phyloP scores from a whole-genome alignment of 1,140 invertebrate genomes.

The Orius insidiosus region DNA sequence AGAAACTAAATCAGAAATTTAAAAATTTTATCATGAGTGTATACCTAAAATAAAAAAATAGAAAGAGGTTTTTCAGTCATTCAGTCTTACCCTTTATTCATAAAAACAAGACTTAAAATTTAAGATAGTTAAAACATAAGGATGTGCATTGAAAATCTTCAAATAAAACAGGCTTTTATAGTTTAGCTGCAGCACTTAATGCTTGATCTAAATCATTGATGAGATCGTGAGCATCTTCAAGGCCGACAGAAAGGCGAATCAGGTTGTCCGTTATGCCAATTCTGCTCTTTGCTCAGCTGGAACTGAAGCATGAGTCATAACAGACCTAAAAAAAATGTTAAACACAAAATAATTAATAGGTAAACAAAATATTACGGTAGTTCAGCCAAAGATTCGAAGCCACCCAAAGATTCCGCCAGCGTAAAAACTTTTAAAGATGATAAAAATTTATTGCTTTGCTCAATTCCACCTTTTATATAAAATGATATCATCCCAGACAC shows the following conservation, averaged over 20 bases:
- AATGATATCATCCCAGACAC: slow-evolving; percentile 88
- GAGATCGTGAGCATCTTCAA: slow-evolving; percentile 76
- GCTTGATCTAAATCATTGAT: slow-evolving; percentile 78
- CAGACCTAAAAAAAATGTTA: slow-evolving; percentile 29
- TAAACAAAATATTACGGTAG: slow-evolving; percentile 73
- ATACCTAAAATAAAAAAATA: no score
- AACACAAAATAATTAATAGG: not conserved
- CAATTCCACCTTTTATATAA: slow-evolving; percentile 63
- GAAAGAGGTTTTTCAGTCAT: no score
- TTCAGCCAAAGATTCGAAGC: slow-evolving; percentile 82
- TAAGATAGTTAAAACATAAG: no score
- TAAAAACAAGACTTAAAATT: no score
- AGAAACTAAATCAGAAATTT: no score
- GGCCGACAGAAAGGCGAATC: slow-evolving; percentile 77
- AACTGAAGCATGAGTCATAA: slow-evolving; percentile 71
- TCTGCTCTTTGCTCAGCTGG: slow-evolving; percentile 46
- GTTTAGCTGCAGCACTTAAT: slow-evolving; percentile 26
- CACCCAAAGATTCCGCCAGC: slow-evolving; percentile 90
- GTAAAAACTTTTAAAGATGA: slow-evolving; percentile 62
- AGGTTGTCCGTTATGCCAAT: slow-evolving; percentile 72
- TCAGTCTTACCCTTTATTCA: no score
- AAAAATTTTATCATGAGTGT: no score
- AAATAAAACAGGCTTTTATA: no score
- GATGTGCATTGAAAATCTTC: no score
- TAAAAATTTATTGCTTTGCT: slow-evolving; percentile 61